A percentile compares a stretch with the other conserved stretches of the same genome.
These are phyloP conservation scores for Parauchenoglanis punctatus DNA, from an alignment of 2,797 vertebrate species.

Conservation along the genomic window DNA sequence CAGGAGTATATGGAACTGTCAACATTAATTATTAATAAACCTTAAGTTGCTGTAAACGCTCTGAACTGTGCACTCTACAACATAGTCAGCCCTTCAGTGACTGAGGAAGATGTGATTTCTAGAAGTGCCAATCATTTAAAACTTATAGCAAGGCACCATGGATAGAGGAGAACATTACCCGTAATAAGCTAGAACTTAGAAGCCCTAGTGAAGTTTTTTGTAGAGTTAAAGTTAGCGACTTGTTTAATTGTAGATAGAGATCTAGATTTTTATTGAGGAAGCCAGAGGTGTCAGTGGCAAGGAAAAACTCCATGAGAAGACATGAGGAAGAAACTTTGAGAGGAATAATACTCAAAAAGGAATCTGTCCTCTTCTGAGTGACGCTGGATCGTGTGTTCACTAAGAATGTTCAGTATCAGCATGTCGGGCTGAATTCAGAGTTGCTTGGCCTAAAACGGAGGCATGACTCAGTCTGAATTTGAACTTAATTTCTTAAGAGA, in stretches of 20 bases:
- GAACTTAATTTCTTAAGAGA: background rate
- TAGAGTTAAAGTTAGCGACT: background rate
- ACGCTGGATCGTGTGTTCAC: background rate
- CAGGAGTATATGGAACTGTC: conserved; percentile 51
- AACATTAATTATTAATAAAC: conserved; percentile 54
- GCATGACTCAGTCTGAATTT: background rate
- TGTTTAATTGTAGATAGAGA: background rate
- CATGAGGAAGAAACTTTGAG: background rate
- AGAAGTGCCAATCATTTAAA: background rate
- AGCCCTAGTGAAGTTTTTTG: background rate
- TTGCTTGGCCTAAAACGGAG: background rate
- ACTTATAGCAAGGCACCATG: background rate
- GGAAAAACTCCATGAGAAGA: background rate
- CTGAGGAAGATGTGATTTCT: conserved; percentile 24
- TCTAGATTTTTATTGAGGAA: background rate
- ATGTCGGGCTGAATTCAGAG: background rate
- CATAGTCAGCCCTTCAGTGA: conserved; percentile 19
- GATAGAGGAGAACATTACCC: background rate
- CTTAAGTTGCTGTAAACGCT: conserved; percentile 50
- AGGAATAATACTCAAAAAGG: background rate
- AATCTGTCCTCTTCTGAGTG: background rate
- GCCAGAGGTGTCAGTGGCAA: background rate
- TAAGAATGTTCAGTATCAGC: background rate
- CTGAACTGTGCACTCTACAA: conserved; percentile 27
- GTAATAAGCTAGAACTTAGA: background rate